These are phyloP conservation scores for Raillietiella orientalis DNA, from an alignment of 2,888 invertebrate species.

Conservation along the genomic window DNA sequence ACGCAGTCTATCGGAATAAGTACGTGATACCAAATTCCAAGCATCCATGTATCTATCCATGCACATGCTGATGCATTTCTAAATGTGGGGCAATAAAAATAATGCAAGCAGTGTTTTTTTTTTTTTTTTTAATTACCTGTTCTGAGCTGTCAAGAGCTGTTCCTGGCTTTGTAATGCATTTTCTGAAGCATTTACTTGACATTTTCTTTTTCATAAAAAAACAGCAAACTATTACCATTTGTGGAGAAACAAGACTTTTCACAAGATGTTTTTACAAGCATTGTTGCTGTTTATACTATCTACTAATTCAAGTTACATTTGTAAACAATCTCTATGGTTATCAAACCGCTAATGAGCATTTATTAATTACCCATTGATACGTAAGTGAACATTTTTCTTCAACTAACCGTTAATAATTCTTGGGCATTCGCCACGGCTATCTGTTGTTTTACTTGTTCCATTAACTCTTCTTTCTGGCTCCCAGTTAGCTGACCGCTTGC, in stretches of 20 bases:
- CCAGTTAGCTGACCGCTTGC: constrained; percentile 23
- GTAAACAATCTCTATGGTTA: too few species aligned
- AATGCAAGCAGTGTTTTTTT: background rate
- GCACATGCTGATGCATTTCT: constrained; percentile 91
- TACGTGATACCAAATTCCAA: constrained; percentile 66
- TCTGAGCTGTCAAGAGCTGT: constrained; percentile 57
- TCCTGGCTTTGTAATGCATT: constrained; percentile 70
- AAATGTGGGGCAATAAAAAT: background rate
- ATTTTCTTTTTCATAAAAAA: constrained; percentile 31
- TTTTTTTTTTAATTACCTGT: constrained; percentile 19
- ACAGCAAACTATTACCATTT: too few species aligned
- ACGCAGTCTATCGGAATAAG: constrained; percentile 54
- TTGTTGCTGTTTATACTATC: background rate
- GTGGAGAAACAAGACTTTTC: too few species aligned
- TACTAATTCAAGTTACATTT: too few species aligned
- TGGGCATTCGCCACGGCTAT: constrained; percentile 76
- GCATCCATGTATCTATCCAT: constrained; percentile 96
- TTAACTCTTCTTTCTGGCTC: constrained; percentile 47
- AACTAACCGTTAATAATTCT: constrained; percentile 43
- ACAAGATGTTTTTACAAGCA: too few species aligned
- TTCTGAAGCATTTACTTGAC: constrained; percentile 87
- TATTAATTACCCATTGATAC: too few species aligned
- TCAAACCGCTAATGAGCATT: too few species aligned
- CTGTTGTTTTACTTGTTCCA: constrained; percentile 83
- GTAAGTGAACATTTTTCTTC: constrained; percentile 4